These are phyloP conservation scores for Bergia puertoricense DNA, from an alignment of 92 coral and sea anemone genomes.

Conservation along the genomic window DNA sequence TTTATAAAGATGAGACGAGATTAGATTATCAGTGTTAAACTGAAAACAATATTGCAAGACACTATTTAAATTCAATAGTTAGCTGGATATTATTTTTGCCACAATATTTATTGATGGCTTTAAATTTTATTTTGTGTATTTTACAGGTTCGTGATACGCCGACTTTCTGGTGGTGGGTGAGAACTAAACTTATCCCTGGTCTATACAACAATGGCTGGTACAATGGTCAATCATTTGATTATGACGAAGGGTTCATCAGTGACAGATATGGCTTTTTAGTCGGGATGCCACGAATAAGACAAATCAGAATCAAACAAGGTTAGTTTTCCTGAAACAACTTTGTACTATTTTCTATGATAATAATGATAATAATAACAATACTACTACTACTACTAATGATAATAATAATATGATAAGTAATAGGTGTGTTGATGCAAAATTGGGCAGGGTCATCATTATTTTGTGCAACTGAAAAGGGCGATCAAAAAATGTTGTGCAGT, in stretches of 20 bases:
- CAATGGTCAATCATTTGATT: conserved; percentile 63
- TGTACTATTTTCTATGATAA: background rate
- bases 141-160: conserved; percentile 53
- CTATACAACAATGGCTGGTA: conserved; percentile 72
- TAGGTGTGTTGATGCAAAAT: no score
- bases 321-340: background rate
- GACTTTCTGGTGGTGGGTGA: conserved; percentile 76
- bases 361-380: background rate
- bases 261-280: conserved; percentile 69
- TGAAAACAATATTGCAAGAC: no score
- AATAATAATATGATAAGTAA: no score
- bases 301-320: conserved; percentile 71
- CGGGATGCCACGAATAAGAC: conserved; percentile 85
- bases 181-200: conserved; percentile 53
- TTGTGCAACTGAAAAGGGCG: no score
- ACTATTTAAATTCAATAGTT: no score
- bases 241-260: conserved; percentile 68
- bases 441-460: no score
- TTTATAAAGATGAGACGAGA: no score
- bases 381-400: no score
- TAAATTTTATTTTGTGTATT: background rate
- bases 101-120: no score
- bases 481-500: no score
- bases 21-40: no score
- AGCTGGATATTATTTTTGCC: no score